These are phyloP conservation scores for Sylvicola cinctus DNA, from an alignment of 2,888 invertebrate species.

Conservation along the genomic window DNA sequence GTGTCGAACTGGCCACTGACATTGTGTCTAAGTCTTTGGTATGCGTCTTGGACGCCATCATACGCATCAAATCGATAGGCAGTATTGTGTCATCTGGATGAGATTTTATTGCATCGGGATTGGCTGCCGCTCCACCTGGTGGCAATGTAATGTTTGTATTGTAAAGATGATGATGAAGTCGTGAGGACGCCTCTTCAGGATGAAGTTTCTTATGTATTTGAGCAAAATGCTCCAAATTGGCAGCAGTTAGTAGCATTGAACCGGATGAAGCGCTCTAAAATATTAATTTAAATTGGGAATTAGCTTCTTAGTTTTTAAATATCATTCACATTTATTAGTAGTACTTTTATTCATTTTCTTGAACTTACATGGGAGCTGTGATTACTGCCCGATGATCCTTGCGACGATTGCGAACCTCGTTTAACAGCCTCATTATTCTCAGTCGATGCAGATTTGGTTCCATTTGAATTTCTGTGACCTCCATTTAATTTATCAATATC, in stretches of 20 bases:
- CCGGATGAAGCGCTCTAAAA: constrained; percentile 61
- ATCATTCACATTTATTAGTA: background rate
- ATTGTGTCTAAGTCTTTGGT: constrained; percentile 40
- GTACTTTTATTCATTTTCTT: background rate
- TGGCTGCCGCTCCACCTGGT: constrained; percentile 2
- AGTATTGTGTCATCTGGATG: constrained; percentile 6
- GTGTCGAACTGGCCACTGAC: constrained; percentile 67
- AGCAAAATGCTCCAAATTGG: constrained; percentile 38
- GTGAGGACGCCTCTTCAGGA: background rate
- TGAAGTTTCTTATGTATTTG: constrained; percentile 27
- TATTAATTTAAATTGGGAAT: constrained; percentile 14
- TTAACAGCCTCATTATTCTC: constrained; percentile 12
- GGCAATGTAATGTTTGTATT: constrained; percentile 12
- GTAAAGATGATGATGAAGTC: constrained; percentile 5
- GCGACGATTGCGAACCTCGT: constrained; percentile 37
- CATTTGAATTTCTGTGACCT: too few species aligned
- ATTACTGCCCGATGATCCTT: constrained; percentile 50
- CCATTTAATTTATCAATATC: background rate
- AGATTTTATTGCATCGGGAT: background rate
- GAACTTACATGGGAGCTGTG: constrained; percentile 58
- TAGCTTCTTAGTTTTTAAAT: background rate
- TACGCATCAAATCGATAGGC: constrained; percentile 18
- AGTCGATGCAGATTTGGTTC: background rate
- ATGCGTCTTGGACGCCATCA: too few species aligned
- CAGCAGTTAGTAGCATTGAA: constrained; percentile 56